Evolutionary conservation across 2,888 invertebrate species (phyloP), one percentile per base, ranked within the genome.

Genomic region (Entomobrya proxima): DNA sequence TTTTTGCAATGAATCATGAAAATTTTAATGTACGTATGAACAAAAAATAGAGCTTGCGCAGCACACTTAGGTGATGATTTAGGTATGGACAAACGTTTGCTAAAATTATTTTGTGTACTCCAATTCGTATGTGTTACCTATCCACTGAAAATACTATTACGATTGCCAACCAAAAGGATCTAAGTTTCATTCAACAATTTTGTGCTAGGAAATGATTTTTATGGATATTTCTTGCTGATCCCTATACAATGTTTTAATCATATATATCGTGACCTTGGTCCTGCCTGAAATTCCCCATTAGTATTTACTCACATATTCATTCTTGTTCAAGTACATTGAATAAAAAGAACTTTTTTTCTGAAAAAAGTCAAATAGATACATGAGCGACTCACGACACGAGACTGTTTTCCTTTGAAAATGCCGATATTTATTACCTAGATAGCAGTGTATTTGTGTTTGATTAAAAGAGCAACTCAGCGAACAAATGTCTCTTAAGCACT

Each of bases 231-330:
- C 40, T 40, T 24, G 13, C 64, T 61, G 47, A 52, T 76, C 40
- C 76, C 76, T 76, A 27, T 47, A 47, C n/a, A 35, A 55, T 13
- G 18, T 32, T 47, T 52, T 61, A 21, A 55, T n/a, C n/a, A n/a
- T n/a, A n/a, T n/a, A n/a, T n/a, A 47, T 78, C 78, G 15, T 78
- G 78, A 64, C 78, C 78, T 78, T 78, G 78, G 76, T 55, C 50
- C 52, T 76, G 58, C 76, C 69, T 44, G n/a, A 67, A 67, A 21
- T 11, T 67, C 21, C 52, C 27, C 72, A 72, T 69, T 27, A 44
- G 37, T 37, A 21, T 32, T 61, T 11, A 30, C 30, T 61, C 61
- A 61, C 30, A n/a, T n/a, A 21, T 3, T 58, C 30, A 30, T 58
- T n/a, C 30, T 58, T 4, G 6, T 52, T 6, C 52, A 50, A 15